Percentiles rank a stretch among this genome's conserved stretches.
Conservation (phyloP, 2,888 invertebrate genomes). For the Nemoura dubitans region DNA sequence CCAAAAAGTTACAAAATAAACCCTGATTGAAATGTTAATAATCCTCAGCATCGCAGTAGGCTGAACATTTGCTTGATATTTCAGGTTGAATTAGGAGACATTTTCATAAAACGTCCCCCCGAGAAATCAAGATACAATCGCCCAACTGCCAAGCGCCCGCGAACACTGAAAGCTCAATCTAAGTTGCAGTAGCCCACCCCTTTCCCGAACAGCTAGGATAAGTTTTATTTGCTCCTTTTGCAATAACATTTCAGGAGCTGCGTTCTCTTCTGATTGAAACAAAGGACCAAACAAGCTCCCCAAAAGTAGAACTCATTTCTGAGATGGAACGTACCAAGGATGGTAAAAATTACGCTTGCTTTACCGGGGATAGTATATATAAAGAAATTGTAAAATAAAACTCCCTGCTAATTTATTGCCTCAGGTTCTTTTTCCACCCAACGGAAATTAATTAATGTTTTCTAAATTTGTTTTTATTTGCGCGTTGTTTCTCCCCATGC, state of each 20-base stretch:
- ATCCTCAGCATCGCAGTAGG: too few relatives aligned
- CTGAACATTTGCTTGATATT: too few relatives aligned
- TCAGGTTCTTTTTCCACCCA: not conserved
- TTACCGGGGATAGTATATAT: not conserved
- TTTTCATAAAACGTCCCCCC: not conserved
- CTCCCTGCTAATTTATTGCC: not conserved
- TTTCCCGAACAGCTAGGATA: not conserved
- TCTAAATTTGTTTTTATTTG: not conserved
- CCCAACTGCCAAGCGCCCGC: not conserved
- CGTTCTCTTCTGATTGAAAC: not conserved
- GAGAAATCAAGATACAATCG: not conserved
- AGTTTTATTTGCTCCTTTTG: not conserved
- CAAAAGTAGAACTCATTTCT: not conserved
- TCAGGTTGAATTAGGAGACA: not conserved
- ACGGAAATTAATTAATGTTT: not conserved
- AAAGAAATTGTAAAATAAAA: not conserved
- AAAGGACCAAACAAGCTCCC: not conserved
- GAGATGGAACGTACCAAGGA: not conserved
- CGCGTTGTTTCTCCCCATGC: not conserved
- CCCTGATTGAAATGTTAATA: too few relatives aligned
- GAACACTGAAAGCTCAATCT: not conserved
- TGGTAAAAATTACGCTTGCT: not conserved
- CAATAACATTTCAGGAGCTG: not conserved
- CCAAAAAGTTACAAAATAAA: too few relatives aligned
- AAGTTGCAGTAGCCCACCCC: not conserved